phyloP scores from a whole-genome alignment of 2,797 vertebrate species.

The Pelochelys cantorii region DNA sequence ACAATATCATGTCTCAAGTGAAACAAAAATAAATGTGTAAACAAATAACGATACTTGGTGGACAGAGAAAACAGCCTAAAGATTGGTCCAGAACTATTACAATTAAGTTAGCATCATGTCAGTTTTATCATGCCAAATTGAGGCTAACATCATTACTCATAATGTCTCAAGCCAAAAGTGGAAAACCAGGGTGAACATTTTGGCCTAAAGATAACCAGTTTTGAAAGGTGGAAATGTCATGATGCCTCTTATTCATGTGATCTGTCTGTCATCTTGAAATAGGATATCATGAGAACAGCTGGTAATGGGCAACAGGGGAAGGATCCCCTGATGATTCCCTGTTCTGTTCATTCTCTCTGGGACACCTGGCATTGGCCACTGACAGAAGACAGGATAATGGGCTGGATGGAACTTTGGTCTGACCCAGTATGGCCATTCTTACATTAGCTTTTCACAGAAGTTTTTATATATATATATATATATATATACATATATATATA shows the following conservation, averaged over 20 bases:
- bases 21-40: slow-evolving; percentile 13
- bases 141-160: neutral
- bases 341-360: too few relatives aligned
- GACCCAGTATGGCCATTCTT: too few relatives aligned
- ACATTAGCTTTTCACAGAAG: neutral
- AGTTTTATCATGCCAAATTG: neutral
- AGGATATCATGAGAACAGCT: neutral
- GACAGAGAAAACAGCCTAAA: slow-evolving; percentile 19
- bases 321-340: too few relatives aligned
- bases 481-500: neutral
- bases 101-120: neutral
- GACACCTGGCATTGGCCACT: too few relatives aligned
- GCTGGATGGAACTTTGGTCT: too few relatives aligned
- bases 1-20: slow-evolving; percentile 16
- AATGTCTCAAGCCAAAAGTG: neutral
- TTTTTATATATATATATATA: neutral
- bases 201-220: slow-evolving; percentile 26
- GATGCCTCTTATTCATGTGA: slow-evolving; percentile 49
- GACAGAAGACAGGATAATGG: too few relatives aligned
- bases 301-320: too few relatives aligned
- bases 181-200: slow-evolving; percentile 45
- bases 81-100: neutral
- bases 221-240: slow-evolving; percentile 46
- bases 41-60: neutral
- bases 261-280: slow-evolving; percentile 33